Base-by-base conservation (phyloP, 2,888 invertebrate species). In the Coenonympha arcania region DNA sequence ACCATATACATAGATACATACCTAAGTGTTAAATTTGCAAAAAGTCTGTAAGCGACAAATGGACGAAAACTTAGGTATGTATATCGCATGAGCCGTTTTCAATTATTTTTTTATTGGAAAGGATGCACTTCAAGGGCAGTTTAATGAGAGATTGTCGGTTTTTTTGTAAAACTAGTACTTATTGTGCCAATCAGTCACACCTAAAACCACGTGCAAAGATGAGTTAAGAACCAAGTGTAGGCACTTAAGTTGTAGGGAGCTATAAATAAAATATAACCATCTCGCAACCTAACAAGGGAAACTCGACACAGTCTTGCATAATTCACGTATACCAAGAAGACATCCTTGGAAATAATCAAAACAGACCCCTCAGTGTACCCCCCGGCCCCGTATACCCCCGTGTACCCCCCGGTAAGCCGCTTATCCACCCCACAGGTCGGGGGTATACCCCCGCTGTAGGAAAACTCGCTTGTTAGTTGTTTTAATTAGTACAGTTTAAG, bases 301-400 rank as follows among this genome's bases (percentile, higher is more conserved):
- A 37, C 24, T 37, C 39, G 34, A 53, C 40, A 55, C 50, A 57
- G 67, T 73, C 64, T 74, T 85, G 85, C 84, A 86, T 86, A 86
- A 85, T 86, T 86, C 80, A 84, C 76, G 79, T 75, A n/a, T n/a
- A 69, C 65, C 76, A 81, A 81, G 82, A 81, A 79, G 83, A 83
- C 84, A 79, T 79, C 79, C 83, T 82, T 77, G 71, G 84, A 79
- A 84, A 84, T 85, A 83, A 85, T 85, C 82, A 85, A 83, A 85
- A 83, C 84, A 84, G 73, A 6, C 33, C 34, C 31, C 39, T 9
- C 9, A 8, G 18, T 15, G 9, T 31, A 73, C 66, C 60, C 60
- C 79, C 73, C 57, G 55, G 50, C n/a, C n/a, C n/a, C n/a, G n/a
- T n/a, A n/a, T 15, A 8, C 22, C 8, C 39, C 9, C 18, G 18